Evolutionary conservation across 2,888 invertebrate species (phyloP).

Genomic region (Scaptodrosophila latifasciaeformis): DNA sequence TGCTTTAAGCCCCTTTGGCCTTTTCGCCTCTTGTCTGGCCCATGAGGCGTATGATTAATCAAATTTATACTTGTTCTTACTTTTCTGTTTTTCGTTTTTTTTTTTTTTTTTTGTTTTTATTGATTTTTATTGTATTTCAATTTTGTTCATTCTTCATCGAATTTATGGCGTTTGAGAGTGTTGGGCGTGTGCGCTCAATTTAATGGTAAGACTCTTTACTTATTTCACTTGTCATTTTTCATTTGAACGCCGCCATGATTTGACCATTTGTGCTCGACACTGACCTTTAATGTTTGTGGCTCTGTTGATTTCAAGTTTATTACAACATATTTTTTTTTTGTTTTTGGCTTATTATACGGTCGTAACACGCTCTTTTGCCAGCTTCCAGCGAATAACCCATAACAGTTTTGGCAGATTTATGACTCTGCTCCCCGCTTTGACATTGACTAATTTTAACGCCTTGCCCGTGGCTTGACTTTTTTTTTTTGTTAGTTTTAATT

Average conservation of each 20-base stretch:
- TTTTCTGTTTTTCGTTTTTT: conserved; percentile 10
- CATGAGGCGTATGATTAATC: background rate
- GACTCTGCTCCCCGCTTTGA: too few species aligned
- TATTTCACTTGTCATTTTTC: too few species aligned
- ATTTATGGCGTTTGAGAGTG: too few species aligned
- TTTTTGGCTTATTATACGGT: conserved; percentile 33
- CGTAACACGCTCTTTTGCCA: conserved; percentile 23
- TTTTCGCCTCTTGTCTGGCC: background rate
- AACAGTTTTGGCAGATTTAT: too few species aligned
- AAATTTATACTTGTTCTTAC: background rate
- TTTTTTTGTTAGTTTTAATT: too few species aligned
- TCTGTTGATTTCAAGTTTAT: conserved; percentile 20
- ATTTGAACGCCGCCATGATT: too few species aligned
- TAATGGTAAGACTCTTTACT: too few species aligned
- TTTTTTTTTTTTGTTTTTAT: conserved; percentile 2
- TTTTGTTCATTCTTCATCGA: too few species aligned
- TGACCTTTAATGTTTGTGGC: background rate
- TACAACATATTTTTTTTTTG: conserved; percentile 25
- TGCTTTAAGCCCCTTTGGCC: background rate
- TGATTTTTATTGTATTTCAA: conserved; percentile 9
- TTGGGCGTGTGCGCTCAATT: conserved; percentile 16
- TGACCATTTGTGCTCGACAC: too few species aligned
- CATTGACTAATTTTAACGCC: too few species aligned
- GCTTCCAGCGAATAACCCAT: too few species aligned
- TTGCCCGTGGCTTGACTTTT: too few species aligned